Conservation (phyloP, 2,888 invertebrate genomes). For the Platypus cylindrus region DNA sequence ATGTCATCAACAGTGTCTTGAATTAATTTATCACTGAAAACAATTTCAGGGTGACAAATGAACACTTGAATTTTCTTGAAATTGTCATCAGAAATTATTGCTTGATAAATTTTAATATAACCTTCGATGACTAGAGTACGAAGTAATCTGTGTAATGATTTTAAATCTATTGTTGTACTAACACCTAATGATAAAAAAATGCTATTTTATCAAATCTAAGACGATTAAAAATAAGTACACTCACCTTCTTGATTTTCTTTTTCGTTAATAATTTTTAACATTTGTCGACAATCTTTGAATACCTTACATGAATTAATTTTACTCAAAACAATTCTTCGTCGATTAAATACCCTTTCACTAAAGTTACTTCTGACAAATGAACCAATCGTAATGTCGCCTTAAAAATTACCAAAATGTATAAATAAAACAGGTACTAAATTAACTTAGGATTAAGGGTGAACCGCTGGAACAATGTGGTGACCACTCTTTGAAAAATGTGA, state of each 20-base stretch:
- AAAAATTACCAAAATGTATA: too few species aligned
- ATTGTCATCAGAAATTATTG: conserved; percentile 36
- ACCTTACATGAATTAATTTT: conserved; percentile 46
- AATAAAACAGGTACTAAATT: too few species aligned
- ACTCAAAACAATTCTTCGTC: conserved; percentile 51
- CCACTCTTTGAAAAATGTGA: too few species aligned
- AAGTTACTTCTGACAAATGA: conserved; percentile 10
- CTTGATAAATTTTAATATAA: conserved; percentile 41
- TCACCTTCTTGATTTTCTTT: conserved; percentile 25
- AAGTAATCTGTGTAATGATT: conserved; percentile 49
- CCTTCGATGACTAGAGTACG: conserved; percentile 44
- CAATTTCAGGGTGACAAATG: conserved; percentile 45
- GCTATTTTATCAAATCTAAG: conserved; percentile 1
- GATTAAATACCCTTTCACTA: conserved; percentile 37
- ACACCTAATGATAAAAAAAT: conserved; percentile 30
- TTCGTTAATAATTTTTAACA: conserved; percentile 41
- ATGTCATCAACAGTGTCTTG: too few species aligned
- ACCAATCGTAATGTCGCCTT: too few species aligned
- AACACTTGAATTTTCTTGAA: conserved; percentile 38
- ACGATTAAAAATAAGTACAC: conserved; percentile 2
- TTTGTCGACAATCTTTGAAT: conserved; percentile 40
- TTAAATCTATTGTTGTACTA: conserved; percentile 46
- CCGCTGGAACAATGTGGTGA: too few species aligned
- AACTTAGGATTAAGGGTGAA: too few species aligned
- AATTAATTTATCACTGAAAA: too few species aligned